Percentiles rank a stretch among this genome's conserved stretches.
These are phyloP conservation scores for Metalampra italica DNA, from an alignment of 2,888 invertebrate species.

Conservation along the genomic window DNA sequence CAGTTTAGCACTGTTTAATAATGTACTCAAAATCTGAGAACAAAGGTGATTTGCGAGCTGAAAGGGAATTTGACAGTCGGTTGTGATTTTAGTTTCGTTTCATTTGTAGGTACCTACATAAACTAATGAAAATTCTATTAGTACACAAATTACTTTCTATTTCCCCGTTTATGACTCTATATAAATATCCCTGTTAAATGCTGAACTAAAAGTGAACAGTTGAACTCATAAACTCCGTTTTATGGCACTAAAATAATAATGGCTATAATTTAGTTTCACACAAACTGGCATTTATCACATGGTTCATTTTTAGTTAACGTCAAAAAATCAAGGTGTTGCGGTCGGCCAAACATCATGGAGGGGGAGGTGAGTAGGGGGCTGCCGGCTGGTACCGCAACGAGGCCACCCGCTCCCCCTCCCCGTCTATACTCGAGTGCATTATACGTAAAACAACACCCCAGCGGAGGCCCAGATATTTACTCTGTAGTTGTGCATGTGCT, in stretches of 20 bases:
- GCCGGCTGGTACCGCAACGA: conserved; percentile 19
- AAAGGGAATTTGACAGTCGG: too few relatives aligned
- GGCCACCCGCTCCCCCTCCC: conserved; percentile 24
- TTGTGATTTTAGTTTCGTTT: too few relatives aligned
- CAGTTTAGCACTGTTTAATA: background rate
- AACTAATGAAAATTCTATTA: too few relatives aligned
- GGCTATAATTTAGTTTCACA: conserved; percentile 5
- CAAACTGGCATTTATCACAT: conserved; percentile 20
- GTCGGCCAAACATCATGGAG: conserved; percentile 30
- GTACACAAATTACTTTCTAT: too few relatives aligned
- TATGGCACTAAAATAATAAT: background rate
- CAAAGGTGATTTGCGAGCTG: background rate
- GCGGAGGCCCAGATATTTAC: conserved; percentile 45
- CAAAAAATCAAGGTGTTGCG: conserved; percentile 63
- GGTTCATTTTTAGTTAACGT: conserved; percentile 36
- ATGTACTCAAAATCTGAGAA: background rate
- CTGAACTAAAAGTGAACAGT: background rate
- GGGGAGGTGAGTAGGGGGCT: conserved; percentile 25
- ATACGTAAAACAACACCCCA: conserved; percentile 55
- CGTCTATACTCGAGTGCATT: conserved; percentile 68
- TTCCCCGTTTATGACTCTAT: background rate
- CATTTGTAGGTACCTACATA: too few relatives aligned
- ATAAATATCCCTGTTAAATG: background rate
- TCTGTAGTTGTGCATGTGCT: conserved; percentile 65
- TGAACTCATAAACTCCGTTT: background rate